Conservation (phyloP, 2,888 invertebrate genomes). For the Idaea dimidiata region DNA sequence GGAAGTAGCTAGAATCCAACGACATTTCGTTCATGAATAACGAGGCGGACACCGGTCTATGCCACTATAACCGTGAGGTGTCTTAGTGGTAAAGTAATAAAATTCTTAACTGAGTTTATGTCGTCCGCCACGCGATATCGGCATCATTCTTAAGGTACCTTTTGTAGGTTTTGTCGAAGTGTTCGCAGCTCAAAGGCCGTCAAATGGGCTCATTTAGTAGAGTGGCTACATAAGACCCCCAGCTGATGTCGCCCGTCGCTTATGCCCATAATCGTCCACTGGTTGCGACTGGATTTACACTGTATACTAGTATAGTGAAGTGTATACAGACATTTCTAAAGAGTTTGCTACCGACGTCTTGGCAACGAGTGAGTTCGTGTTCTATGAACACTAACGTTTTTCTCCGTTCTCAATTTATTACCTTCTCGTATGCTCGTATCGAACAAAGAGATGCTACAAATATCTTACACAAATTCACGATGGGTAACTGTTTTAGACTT, state of each 20-base stretch:
- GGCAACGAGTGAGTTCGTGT: conserved; percentile 30
- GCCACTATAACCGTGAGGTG: not conserved
- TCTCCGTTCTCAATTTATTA: conserved; percentile 16
- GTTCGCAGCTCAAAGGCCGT: conserved; percentile 9
- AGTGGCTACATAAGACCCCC: conserved; percentile 21
- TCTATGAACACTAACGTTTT: conserved; percentile 19
- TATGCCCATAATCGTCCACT: conserved; percentile 22
- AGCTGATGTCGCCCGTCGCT: conserved; percentile 11
- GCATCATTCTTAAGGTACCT: not conserved
- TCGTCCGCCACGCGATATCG: not conserved
- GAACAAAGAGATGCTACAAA: conserved; percentile 9
- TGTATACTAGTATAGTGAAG: no score
- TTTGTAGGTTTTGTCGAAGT: not conserved
- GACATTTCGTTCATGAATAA: not conserved
- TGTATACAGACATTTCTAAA: conserved; percentile 29
- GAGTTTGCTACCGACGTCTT: conserved; percentile 26
- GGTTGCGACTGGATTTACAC: conserved; percentile 27
- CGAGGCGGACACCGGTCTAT: not conserved
- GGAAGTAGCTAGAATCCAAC: not conserved
- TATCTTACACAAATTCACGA: conserved; percentile 26
- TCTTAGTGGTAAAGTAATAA: not conserved
- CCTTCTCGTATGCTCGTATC: not conserved
- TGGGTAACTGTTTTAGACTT: conserved; percentile 29
- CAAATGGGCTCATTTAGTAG: conserved; percentile 19
- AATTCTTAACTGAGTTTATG: not conserved